phyloP scores from a whole-genome alignment of 2,797 vertebrate species.

The Crenichthys baileyi region DNA sequence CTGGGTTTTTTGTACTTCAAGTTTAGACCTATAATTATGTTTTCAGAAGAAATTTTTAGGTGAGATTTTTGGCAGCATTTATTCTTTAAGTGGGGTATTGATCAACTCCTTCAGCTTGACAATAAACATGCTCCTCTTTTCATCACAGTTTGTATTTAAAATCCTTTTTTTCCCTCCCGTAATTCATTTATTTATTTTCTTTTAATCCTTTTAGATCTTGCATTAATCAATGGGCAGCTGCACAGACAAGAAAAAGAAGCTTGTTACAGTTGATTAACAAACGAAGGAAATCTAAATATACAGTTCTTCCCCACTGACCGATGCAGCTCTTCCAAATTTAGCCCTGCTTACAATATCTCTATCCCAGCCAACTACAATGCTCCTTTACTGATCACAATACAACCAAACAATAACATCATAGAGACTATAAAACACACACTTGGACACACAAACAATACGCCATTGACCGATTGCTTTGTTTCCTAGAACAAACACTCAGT shows the following conservation, averaged over 20 bases:
- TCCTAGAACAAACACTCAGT: slow-evolving; percentile 65
- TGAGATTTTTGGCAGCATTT: slow-evolving; percentile 43
- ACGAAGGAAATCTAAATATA: slow-evolving; percentile 72
- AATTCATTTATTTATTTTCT: slow-evolving; percentile 30
- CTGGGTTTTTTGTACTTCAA: slow-evolving; percentile 41
- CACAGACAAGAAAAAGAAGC: slow-evolving; percentile 37
- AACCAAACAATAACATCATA: slow-evolving; percentile 70
- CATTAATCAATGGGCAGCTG: slow-evolving; percentile 35
- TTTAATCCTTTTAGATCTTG: slow-evolving; percentile 28
- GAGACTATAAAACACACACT: slow-evolving; percentile 57
- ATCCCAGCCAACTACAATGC: slow-evolving; percentile 63
- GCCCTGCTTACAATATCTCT: slow-evolving; percentile 65
- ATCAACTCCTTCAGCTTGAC: slow-evolving; percentile 56
- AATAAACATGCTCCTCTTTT: slow-evolving; percentile 41
- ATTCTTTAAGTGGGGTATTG: slow-evolving; percentile 61
- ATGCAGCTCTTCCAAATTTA: slow-evolving; percentile 66
- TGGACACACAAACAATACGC: slow-evolving; percentile 64
- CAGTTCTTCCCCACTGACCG: slow-evolving; percentile 61
- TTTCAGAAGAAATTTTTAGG: slow-evolving; percentile 64
- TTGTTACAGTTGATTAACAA: slow-evolving; percentile 52
- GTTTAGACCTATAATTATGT: slow-evolving; percentile 67
- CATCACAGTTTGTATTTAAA: slow-evolving; percentile 41
- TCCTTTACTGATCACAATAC: slow-evolving; percentile 69
- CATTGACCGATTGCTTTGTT: slow-evolving; percentile 75
- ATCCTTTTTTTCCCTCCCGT: slow-evolving; percentile 28